phyloP scores from a whole-genome alignment of 35 echinoderm and acorn worm genomes.

The Hemicentrotus pulcherrimus region DNA sequence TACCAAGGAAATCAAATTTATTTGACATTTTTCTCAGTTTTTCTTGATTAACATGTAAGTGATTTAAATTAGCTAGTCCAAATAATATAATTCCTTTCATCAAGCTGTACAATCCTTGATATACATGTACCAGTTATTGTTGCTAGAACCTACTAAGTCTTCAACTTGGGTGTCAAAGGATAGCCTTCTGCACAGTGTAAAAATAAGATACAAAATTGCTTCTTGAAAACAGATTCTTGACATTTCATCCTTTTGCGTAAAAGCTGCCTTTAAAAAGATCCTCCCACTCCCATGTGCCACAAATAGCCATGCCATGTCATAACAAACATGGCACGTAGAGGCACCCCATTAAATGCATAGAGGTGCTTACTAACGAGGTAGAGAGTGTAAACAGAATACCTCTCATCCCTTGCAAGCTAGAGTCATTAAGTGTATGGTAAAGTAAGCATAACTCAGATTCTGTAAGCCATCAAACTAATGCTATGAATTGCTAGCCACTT shows the following conservation, averaged over 20 bases:
- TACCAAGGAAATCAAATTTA: too few species aligned
- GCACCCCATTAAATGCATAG: neutral
- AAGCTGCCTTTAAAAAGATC: neutral
- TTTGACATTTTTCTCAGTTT: too few species aligned
- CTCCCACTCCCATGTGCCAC: neutral
- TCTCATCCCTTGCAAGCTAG: neutral
- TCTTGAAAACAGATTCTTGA: neutral
- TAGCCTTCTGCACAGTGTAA: neutral
- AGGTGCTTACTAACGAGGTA: conserved; percentile 2
- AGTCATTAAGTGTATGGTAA: conserved; percentile 17
- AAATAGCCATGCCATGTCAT: neutral
- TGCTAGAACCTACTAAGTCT: too few species aligned
- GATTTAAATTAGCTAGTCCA: too few species aligned
- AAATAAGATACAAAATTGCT: neutral
- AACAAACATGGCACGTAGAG: neutral
- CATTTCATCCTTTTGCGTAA: neutral
- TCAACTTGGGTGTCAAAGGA: too few species aligned
- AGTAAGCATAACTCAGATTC: neutral
- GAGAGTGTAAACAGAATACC: conserved; percentile 17
- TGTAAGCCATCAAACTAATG: neutral
- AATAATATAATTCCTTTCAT: too few species aligned
- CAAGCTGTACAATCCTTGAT: too few species aligned
- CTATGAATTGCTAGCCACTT: neutral
- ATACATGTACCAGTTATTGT: too few species aligned
- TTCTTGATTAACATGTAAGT: too few species aligned